Base-by-base conservation (phyloP, 2,888 invertebrate genomes). In the Rhaphigaster nebulosa region DNA sequence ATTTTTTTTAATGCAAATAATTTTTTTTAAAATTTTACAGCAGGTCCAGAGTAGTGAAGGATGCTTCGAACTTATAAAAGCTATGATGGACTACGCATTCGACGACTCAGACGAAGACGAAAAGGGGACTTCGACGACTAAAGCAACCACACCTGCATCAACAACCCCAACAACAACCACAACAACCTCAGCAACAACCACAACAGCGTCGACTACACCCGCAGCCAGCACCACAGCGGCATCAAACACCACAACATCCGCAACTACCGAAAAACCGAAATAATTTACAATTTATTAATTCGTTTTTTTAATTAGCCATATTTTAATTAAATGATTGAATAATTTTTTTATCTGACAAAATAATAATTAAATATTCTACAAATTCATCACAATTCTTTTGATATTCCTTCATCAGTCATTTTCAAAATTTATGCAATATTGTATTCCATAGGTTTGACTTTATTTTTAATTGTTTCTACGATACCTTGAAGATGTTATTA, bases 111-210 rank as follows among this genome's bases (percentile, higher is more conserved):
- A 76, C 29, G 76, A 89, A n/a, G 76, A 89, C 18, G 50, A 76
- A 29, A 45, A 45, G 50, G 45, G 18, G 0, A 50, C 87, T 26
- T 23, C 87, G 52, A 87, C 52, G n/a, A 45, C 56, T 54, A 26
- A 38, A 56, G 23, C 34, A 20, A n/a, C 87, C 52, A 87, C 54
- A 52, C n/a, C 87, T 52, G 52, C 87, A 52, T 41, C 45, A 70
- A 41, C 41, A 38, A 89, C 70, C n/a, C 0, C 89, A n/a, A 76
- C 89, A n/a, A 29, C 89, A 52, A n/a, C 89, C 38, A 76, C 70
- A 29, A 45, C 89, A 15, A 76, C 70, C 29, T 29, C 70, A 10
- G 10, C 70, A 45, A 70, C 89, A 23, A 89, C 70, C 45, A 89
- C 70, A 29, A 26, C 38, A 23, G 52, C 89, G 18, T 23, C 89